Evolutionary conservation across 2,113 vertebrate genomes (phyloP).

Genomic region (Bos javanicus): DNA sequence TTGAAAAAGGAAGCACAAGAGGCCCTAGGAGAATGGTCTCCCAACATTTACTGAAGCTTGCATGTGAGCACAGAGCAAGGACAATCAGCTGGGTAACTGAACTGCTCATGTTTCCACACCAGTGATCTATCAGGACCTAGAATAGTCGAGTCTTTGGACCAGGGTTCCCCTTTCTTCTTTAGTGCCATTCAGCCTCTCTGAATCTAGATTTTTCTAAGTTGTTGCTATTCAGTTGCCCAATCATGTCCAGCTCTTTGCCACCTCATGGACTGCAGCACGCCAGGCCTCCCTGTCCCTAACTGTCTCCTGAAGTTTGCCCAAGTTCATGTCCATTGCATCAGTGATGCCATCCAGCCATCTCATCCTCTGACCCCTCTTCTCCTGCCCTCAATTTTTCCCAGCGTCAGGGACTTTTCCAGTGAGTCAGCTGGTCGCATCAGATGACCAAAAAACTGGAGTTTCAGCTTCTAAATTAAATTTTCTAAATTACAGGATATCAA

Average conservation of each 20-base stretch:
- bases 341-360: not conserved
- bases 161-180: not conserved
- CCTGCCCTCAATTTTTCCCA: not conserved
- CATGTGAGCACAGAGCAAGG: not conserved
- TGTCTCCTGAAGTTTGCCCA: not conserved
- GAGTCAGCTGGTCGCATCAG: not conserved
- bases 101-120: not conserved
- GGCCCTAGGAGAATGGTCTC: not conserved
- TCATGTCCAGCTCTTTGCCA: not conserved
- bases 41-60: not conserved
- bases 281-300: not conserved
- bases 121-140: not conserved
- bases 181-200: not conserved
- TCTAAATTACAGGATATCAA: not conserved
- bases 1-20: not conserved
- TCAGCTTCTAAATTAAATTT: not conserved
- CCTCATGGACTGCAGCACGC: not conserved
- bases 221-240: not conserved
- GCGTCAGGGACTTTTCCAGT: not conserved
- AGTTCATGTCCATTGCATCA: not conserved
- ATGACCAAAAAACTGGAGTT: not conserved
- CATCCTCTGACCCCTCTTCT: not conserved
- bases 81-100: not conserved
- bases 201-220: not conserved
- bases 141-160: not conserved